Evolutionary conservation across 2,797 vertebrate genomes (phyloP).

Genomic region (Esox lucius): DNA sequence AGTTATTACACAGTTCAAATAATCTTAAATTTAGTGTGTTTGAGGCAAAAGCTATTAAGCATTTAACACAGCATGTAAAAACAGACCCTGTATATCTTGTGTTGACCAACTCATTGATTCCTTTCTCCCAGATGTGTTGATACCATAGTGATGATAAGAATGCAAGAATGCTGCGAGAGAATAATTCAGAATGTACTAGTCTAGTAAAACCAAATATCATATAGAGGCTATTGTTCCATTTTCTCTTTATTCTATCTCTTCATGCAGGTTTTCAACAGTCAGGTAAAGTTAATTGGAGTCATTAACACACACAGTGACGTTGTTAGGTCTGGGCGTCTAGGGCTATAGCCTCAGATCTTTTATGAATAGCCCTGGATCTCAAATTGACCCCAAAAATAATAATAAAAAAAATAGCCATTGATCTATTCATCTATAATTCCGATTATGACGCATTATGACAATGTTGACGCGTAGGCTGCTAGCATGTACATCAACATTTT

Average conservation of each 20-base stretch:
- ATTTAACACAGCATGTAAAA: neutral
- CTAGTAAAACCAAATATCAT: slow-evolving; percentile 16
- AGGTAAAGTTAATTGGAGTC: neutral
- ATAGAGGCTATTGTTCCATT: slow-evolving; percentile 19
- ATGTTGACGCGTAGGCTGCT: no score
- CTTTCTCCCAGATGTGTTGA: neutral
- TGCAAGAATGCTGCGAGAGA: slow-evolving; percentile 10
- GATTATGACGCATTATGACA: no score
- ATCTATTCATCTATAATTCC: no score
- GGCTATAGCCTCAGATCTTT: no score
- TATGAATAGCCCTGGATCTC: no score
- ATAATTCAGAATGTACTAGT: neutral
- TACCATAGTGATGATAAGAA: slow-evolving; percentile 1
- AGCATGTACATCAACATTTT: no score
- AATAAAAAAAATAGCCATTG: no score
- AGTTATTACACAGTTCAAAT: neutral
- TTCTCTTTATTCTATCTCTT: neutral
- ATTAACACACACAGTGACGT: no score
- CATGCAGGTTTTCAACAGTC: neutral
- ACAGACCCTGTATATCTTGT: neutral
- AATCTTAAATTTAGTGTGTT: neutral
- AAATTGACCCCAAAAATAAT: no score
- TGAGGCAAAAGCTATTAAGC: neutral
- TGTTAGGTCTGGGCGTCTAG: no score
- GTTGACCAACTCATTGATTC: neutral